phyloP scores from a whole-genome alignment of 2,888 invertebrate genomes.

The Drosophila lutescens region DNA sequence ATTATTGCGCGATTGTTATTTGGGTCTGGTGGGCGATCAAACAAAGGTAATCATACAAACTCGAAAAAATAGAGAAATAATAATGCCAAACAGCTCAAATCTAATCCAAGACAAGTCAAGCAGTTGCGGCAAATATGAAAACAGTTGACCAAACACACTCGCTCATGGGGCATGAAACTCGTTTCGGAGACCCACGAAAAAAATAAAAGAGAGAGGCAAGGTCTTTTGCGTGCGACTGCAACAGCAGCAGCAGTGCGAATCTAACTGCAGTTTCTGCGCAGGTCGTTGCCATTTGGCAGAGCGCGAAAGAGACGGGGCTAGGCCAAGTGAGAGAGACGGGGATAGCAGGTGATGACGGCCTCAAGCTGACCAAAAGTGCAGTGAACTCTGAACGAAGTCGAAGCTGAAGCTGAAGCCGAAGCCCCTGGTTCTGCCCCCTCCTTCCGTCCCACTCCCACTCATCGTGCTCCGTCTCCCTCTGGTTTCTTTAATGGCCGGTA shows the following conservation, averaged over 20 bases:
- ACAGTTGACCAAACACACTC: conserved; percentile 64
- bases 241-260: conserved; percentile 53
- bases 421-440: conserved; percentile 7
- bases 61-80: conserved; percentile 8
- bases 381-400: conserved; percentile 48
- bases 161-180: conserved; percentile 22
- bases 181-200: conserved; percentile 38
- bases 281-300: conserved; percentile 73
- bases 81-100: conserved; percentile 34
- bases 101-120: conserved; percentile 66
- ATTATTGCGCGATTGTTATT: conserved; percentile 39
- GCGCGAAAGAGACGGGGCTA: conserved; percentile 20
- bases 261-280: conserved; percentile 78
- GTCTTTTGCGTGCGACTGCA: conserved; percentile 79
- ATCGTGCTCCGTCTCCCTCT: background rate
- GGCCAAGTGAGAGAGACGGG: conserved; percentile 15
- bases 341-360: conserved; percentile 50
- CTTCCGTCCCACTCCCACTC: background rate
- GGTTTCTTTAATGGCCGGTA: conserved; percentile 32
- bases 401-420: background rate
- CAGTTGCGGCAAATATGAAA: conserved; percentile 74
- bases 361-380: conserved; percentile 53
- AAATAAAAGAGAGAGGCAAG: conserved; percentile 63
- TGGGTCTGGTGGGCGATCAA: conserved; percentile 35
- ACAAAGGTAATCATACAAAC: conserved; percentile 23